Evolutionary conservation across 64 coral and sea anemone species (phyloP).

Genomic region (Dendrophyllia cribrosa): DNA sequence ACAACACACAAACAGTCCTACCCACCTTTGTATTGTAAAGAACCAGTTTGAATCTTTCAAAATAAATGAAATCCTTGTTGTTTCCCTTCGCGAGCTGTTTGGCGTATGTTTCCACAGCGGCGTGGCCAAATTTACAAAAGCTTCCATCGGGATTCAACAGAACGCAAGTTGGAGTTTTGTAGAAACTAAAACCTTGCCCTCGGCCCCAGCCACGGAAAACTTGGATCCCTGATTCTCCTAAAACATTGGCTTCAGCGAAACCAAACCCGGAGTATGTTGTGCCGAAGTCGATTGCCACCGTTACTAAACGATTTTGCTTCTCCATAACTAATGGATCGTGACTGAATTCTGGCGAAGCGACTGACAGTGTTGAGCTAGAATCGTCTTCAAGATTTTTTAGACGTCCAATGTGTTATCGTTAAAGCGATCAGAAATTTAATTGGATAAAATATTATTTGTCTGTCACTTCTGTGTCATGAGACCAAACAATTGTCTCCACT

Average conservation of each 20-base stretch:
- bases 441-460: background rate
- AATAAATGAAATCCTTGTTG: constrained; percentile 54
- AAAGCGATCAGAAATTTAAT: background rate
- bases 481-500: no score
- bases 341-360: background rate
- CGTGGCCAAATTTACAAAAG: constrained; percentile 67
- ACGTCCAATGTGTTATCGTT: background rate
- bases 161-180: constrained; percentile 70
- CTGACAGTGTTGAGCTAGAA: background rate
- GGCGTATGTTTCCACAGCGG: constrained; percentile 63
- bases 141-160: constrained; percentile 50
- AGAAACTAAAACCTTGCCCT: constrained; percentile 77
- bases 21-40: constrained; percentile 75
- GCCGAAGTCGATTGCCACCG: constrained; percentile 64
- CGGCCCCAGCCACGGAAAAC: constrained; percentile 76
- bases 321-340: background rate
- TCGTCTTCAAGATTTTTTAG: background rate
- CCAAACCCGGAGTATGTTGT: constrained; percentile 68
- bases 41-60: constrained; percentile 68
- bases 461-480: background rate
- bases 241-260: constrained; percentile 55
- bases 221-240: constrained; percentile 53
- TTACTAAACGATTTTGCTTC: background rate
- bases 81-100: constrained; percentile 63
- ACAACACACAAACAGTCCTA: background rate